Evolutionary conservation across 2,888 invertebrate species (phyloP), one percentile per base, ranked within the genome.

Genomic region (Harpalus rubripes): DNA sequence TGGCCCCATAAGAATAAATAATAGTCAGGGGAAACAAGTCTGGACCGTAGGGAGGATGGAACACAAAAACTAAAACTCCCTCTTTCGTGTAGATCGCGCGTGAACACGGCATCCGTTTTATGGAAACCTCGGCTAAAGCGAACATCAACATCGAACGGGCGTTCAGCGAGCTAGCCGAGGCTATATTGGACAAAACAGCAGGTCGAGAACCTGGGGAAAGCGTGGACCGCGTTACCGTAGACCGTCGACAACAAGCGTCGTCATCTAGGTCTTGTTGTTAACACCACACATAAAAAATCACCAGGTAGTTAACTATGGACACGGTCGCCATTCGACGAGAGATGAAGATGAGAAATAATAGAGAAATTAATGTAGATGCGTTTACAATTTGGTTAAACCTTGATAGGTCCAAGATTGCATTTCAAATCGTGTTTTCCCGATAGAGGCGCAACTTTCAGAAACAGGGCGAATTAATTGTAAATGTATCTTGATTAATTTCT

Each of bases 41-140:
- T 22, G 22, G 22, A 22, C 22, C 3, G 22, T 22, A 22, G 1
- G 22, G 1, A 1, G 22, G 1, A 22, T 22, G 22, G 3, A 22
- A 3, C 22, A 1, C 1, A 1, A 22, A 22, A 22, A 22, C 3
- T 22, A 1, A 15, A 3, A 1, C 15, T 59, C 26, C 26, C 4
- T 61, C 26, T 18, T 22, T 22, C 22, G 26, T 52, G 10, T 92
- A 98, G 98, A 98, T 99, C 93, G 98, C 98, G 61, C 94, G 96
- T 89, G 98, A 99, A 92, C 98, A 99, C 92, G 94, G 96, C 88
- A 98, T 99, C 91, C 94, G 97, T 87, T 99, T 99, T 93, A 96
- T 98, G 96, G 99, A 99, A 94, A 99, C 99, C 85, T 98, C 98
- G 87, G 99, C 99, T 86, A 99, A 99, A 93, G 96, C 97, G 85